Conservation (phyloP, 1,140 invertebrate genomes). For the Drosophila persimilis region DNA sequence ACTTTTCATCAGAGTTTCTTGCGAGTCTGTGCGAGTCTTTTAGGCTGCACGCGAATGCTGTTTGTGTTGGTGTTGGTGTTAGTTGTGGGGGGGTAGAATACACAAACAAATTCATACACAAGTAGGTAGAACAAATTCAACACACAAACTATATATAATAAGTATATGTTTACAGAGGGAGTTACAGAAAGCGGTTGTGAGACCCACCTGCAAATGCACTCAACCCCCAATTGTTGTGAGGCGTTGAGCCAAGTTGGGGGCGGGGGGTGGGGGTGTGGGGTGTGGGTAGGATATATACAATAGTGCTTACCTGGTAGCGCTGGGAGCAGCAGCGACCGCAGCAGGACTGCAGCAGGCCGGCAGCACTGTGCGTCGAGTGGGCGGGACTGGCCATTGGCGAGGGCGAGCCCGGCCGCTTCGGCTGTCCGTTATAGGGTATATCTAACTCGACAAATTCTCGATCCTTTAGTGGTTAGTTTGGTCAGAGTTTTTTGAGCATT, state of each 20-base stretch:
- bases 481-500: conserved; percentile 50
- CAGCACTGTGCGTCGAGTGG: conserved; percentile 90
- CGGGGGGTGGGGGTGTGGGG: neutral
- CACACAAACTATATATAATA: conserved; percentile 26
- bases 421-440: conserved; percentile 96
- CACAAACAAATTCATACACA: conserved; percentile 36
- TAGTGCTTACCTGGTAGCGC: conserved; percentile 90
- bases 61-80: conserved; percentile 10
- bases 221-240: conserved; percentile 11
- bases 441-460: conserved; percentile 98
- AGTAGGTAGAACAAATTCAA: conserved; percentile 42
- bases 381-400: conserved; percentile 93
- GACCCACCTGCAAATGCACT: conserved; percentile 59
- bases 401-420: conserved; percentile 92
- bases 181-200: conserved; percentile 28
- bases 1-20: too few relatives aligned
- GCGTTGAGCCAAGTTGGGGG: neutral
- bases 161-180: conserved; percentile 29
- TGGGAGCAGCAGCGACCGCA: conserved; percentile 93
- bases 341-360: conserved; percentile 91
- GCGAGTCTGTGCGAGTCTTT: too few relatives aligned
- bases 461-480: conserved; percentile 86
- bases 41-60: too few relatives aligned
- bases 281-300: conserved; percentile 1
- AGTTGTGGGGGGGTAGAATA: conserved; percentile 16